Evolutionary conservation across 2,797 vertebrate species (phyloP), one percentile per base, ranked within the genome.

Genomic region (Sebastes cheni): DNA sequence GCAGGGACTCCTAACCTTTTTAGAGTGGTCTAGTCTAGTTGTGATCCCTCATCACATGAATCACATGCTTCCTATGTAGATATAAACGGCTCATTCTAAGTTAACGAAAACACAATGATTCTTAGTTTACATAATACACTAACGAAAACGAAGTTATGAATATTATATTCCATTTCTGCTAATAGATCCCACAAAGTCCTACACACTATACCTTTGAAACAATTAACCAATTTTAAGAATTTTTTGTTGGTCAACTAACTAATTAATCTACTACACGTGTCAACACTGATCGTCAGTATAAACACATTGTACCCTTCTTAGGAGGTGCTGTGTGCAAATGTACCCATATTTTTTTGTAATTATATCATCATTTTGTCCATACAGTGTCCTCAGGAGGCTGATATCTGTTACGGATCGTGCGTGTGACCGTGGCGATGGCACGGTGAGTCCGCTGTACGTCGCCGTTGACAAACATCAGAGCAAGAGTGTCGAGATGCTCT

Each of bases 391-490:
- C 69, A 86, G 92, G 81, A 87, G 96, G 80, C 89, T 99, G 56
- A 92, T 99, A 67, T 91, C 96, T 0, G 65, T 96, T 27, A 99
- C 98, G 0, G 94, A 96, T 11, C 92, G 95, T 6, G 58, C 55
- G 7, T 97, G 97, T 89, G 97, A 96, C 90, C 92, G 25, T 14
- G 93, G 84, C 0, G 71, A 89, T 8, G 95, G 91, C 87, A 95
- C 96, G 93, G 96, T 99, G 85, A 99, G 98, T 90, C 98, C 98
- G 0, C 91, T 99, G 25, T 99, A 98, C 42, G 91, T 96, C 0
- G 97, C 98, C 0, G 84, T 99, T 3, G 14, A 75, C 22, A 58
- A 29, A 2, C 6, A 71, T 18, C 96, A 96, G 32, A 92, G 93
- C 10, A 82, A 86, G 2, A 89, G 91, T 1, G 27, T 95, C 0